Percentiles rank a stretch among this genome's conserved stretches.
Conservation (phyloP, 2,888 invertebrate species). For the Harpalus rufipes region DNA sequence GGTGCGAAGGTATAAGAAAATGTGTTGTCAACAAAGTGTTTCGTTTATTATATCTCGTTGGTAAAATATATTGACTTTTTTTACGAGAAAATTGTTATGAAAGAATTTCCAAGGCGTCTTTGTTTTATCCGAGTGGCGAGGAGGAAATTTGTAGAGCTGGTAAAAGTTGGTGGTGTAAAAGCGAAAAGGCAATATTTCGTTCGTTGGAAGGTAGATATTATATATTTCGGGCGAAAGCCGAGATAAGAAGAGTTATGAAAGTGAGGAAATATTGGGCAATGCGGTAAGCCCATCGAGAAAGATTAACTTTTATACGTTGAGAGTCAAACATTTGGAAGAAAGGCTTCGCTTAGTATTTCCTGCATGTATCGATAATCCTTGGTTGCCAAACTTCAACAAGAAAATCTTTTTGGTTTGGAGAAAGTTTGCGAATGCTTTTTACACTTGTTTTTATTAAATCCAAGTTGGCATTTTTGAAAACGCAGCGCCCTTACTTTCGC, state of each 20-base stretch:
- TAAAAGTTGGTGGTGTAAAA: neutral
- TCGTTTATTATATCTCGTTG: neutral
- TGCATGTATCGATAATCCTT: constrained; percentile 45
- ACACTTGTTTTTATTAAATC: constrained; percentile 63
- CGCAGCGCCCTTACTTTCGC: constrained; percentile 32
- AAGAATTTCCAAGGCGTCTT: neutral
- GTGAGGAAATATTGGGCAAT: constrained; percentile 52
- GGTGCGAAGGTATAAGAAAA: neutral
- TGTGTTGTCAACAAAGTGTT: constrained; percentile 1
- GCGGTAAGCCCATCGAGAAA: constrained; percentile 50
- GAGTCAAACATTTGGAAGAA: constrained; percentile 38
- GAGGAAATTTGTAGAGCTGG: constrained; percentile 6
- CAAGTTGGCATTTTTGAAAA: constrained; percentile 41
- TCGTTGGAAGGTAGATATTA: constrained; percentile 11
- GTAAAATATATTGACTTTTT: constrained; percentile 7
- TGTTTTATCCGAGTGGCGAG: neutral
- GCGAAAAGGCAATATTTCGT: constrained; percentile 12
- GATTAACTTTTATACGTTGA: constrained; percentile 32
- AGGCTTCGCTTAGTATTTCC: constrained; percentile 42
- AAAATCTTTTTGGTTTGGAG: constrained; percentile 36
- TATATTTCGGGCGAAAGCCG: constrained; percentile 18
- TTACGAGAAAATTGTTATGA: neutral
- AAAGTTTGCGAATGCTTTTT: constrained; percentile 60
- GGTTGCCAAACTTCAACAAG: constrained; percentile 42
- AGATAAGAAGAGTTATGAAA: constrained; percentile 43